Percentiles rank a stretch among this genome's conserved stretches.
These are phyloP conservation scores for Neria commutata DNA, from an alignment of 2,888 invertebrate genomes.

Conservation along the genomic window DNA sequence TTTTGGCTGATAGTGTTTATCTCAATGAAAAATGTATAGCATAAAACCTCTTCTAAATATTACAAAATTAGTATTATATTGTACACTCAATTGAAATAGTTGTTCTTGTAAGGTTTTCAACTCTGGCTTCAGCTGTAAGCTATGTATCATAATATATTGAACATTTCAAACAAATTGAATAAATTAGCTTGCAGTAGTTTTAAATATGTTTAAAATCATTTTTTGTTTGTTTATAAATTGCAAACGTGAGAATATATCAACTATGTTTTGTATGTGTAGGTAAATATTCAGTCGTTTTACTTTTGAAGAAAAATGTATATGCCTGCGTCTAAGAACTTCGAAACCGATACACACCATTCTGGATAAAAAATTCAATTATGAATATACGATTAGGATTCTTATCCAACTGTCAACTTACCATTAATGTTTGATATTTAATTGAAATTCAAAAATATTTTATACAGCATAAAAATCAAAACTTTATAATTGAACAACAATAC, in stretches of 20 bases:
- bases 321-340: conserved; percentile 7
- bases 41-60: background rate
- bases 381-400: no score
- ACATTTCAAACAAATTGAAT: conserved; percentile 36
- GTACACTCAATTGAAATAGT: conserved; percentile 14
- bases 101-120: no score
- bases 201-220: conserved; percentile 11
- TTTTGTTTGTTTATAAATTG: conserved; percentile 38
- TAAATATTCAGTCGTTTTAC: background rate
- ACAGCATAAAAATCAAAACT: no score
- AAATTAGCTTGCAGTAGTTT: conserved; percentile 52
- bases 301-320: conserved; percentile 21
- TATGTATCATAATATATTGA: background rate
- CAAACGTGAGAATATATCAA: conserved; percentile 57
- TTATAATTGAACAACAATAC: background rate
- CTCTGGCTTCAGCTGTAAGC: background rate
- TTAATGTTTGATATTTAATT: no score
- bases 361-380: no score
- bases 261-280: no score
- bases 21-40: conserved; percentile 46
- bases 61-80: conserved; percentile 4
- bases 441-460: no score
- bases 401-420: no score
- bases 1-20: conserved; percentile 48
- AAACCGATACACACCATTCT: conserved; percentile 30